These are phyloP conservation scores for Tapirus terrestris DNA, from an alignment of 2,113 vertebrate genomes.

Conservation along the genomic window DNA sequence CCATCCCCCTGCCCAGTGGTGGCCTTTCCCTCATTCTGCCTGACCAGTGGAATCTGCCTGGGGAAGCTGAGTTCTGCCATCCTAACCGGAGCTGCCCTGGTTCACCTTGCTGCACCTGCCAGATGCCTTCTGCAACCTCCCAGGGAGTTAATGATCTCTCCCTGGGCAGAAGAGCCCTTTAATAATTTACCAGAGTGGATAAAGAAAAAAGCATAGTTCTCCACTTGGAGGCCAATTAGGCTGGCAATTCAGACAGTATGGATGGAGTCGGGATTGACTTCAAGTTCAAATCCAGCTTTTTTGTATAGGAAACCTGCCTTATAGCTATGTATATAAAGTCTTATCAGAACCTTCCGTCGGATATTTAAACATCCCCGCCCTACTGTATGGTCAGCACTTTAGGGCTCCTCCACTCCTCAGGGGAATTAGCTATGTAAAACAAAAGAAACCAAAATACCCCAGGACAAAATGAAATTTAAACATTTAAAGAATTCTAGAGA, in stretches of 20 bases:
- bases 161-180: slow-evolving; percentile 75
- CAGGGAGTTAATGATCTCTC: slow-evolving; percentile 72
- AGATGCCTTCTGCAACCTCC: slow-evolving; percentile 45
- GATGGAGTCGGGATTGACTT: slow-evolving; percentile 60
- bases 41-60: neutral
- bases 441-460: neutral
- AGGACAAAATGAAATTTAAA: slow-evolving; percentile 54
- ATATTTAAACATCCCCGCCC: slow-evolving; percentile 41
- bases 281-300: slow-evolving; percentile 57
- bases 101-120: slow-evolving; percentile 40
- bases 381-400: slow-evolving; percentile 22
- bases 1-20: fast-evolving
- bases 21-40: neutral
- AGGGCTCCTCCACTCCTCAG: neutral
- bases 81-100: neutral
- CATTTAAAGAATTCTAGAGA: slow-evolving; percentile 17
- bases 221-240: slow-evolving; percentile 57
- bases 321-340: slow-evolving; percentile 43
- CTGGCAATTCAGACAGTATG: slow-evolving; percentile 64
- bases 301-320: slow-evolving; percentile 11
- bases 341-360: slow-evolving; percentile 55
- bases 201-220: slow-evolving; percentile 76
- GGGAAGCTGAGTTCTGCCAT: neutral
- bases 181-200: slow-evolving; percentile 81
- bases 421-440: neutral